A percentile compares a stretch with the other conserved stretches of the same genome.
phyloP scores from a whole-genome alignment of 2,888 invertebrate species.

The Hyposoter didymator region DNA sequence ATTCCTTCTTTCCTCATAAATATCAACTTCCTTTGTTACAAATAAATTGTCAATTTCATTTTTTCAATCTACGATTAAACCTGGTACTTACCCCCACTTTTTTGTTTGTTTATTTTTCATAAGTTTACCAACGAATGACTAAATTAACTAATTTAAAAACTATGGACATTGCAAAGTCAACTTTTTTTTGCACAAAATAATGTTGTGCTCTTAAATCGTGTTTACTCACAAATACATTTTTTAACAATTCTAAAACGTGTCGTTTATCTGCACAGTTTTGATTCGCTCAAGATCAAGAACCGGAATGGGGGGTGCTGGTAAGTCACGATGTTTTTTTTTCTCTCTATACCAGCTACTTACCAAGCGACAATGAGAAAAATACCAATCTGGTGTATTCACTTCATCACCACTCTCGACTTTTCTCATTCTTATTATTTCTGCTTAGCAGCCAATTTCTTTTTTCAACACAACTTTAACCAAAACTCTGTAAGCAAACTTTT shows the following conservation, averaged over 20 bases:
- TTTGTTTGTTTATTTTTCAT: constrained; percentile 16
- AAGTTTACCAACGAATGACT: constrained; percentile 6
- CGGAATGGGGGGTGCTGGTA: background rate
- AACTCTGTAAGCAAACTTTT: constrained; percentile 22
- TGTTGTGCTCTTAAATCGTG: background rate
- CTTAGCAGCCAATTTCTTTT: background rate
- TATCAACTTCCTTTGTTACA: background rate
- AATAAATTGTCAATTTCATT: background rate
- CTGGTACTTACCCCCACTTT: constrained; percentile 61
- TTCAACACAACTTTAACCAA: constrained; percentile 12
- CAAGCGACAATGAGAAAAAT: constrained; percentile 55
- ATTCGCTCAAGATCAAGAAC: background rate
- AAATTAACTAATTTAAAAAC: background rate
- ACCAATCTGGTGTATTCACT: constrained; percentile 15
- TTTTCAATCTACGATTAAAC: constrained; percentile 54
- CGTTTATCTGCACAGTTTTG: constrained; percentile 3
- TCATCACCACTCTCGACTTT: constrained; percentile 22
- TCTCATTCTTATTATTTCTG: constrained; percentile 10
- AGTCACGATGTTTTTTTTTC: constrained; percentile 15
- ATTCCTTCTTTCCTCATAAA: background rate
- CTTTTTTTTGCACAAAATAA: background rate
- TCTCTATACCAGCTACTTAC: constrained; percentile 57
- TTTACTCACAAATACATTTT: constrained; percentile 2
- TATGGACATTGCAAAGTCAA: background rate
- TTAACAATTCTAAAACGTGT: background rate